phyloP scores from a whole-genome alignment of 2,797 vertebrate species.

The Falco cherrug region DNA sequence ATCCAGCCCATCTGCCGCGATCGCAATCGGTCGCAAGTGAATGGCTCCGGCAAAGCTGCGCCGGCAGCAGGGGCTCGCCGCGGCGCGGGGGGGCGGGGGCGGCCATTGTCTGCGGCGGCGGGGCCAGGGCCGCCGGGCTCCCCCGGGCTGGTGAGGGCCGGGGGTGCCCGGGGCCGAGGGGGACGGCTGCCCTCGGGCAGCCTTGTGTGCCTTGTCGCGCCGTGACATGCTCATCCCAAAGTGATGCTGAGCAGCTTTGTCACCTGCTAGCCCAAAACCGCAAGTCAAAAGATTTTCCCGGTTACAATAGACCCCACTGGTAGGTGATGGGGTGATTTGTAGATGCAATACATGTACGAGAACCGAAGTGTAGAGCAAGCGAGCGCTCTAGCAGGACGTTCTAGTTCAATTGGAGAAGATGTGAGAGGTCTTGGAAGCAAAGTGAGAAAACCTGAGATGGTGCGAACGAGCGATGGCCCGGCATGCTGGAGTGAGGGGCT shows the following conservation, averaged over 20 bases:
- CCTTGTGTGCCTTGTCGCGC: no score
- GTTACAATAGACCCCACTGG: neutral
- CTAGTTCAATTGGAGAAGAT: neutral
- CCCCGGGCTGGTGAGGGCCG: neutral
- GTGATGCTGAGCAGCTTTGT: neutral
- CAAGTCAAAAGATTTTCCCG: neutral
- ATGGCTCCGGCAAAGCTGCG: conserved; percentile 82
- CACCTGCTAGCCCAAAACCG: neutral
- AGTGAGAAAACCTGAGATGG: neutral
- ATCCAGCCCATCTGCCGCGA: conserved; percentile 88
- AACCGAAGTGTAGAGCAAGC: neutral
- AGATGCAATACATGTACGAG: rapidly evolving
- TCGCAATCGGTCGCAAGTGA: conserved; percentile 88
- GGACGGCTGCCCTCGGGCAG: no score
- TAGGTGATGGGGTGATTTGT: rapidly evolving
- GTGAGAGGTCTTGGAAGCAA: neutral
- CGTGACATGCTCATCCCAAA: rapidly evolving
- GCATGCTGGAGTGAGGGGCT: neutral
- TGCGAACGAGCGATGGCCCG: neutral
- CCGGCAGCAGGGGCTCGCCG: conserved; percentile 70
- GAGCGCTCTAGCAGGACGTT: neutral
- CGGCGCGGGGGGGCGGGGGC: neutral
- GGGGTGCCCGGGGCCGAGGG: neutral
- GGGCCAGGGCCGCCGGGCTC: neutral
- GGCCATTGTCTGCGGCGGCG: conserved; percentile 80